Conservation (phyloP, 2,888 invertebrate genomes). For the Zeuzera pyrina region DNA sequence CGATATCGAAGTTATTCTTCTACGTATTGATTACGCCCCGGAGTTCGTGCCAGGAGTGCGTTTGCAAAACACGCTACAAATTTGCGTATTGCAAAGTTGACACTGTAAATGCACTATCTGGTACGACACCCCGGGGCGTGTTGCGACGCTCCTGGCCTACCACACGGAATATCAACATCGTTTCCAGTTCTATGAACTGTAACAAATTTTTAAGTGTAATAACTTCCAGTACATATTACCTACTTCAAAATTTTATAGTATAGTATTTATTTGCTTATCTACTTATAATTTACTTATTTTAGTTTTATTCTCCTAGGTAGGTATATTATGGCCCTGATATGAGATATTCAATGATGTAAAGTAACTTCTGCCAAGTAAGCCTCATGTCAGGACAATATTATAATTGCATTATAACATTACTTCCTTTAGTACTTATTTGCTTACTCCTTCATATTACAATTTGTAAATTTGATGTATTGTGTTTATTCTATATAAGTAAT, state of each 20-base stretch:
- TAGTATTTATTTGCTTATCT: no score
- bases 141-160: slow-evolving; percentile 54
- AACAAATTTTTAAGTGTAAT: slow-evolving; percentile 46
- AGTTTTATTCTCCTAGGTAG: slow-evolving; percentile 17
- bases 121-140: slow-evolving; percentile 94
- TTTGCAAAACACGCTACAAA: slow-evolving; percentile 84
- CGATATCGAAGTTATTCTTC: no score
- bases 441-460: no score
- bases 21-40: slow-evolving; percentile 73
- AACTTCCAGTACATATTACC: no score
- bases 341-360: slow-evolving; percentile 7
- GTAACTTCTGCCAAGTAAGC: no score
- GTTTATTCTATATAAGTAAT: no score
- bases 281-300: no score
- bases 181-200: slow-evolving; percentile 27
- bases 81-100: slow-evolving; percentile 69
- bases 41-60: slow-evolving; percentile 99
- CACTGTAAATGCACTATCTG: slow-evolving; percentile 99
- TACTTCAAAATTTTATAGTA: no score
- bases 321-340: slow-evolving; percentile 13
- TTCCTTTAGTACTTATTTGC: no score
- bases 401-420: no score
- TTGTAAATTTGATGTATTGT: no score
- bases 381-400: no score
- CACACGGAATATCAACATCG: slow-evolving; percentile 29